Percentiles rank a stretch among this genome's conserved stretches.
These are phyloP conservation scores for Corticium candelabrum DNA, from an alignment of 37 sponge, comb jelly and placozoan species.

Conservation along the genomic window DNA sequence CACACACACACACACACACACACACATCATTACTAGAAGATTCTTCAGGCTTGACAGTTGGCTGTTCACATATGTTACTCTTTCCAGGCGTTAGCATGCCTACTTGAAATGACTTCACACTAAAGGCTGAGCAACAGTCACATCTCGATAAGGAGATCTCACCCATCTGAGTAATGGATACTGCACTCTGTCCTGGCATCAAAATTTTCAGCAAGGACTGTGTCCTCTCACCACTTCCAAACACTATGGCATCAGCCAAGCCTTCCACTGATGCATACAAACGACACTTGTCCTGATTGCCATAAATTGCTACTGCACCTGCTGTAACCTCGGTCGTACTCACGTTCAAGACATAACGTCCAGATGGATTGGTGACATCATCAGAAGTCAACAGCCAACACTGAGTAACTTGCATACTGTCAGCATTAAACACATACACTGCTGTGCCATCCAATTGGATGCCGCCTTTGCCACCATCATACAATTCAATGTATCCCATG, in stretches of 20 bases:
- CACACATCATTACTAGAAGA: too few species aligned
- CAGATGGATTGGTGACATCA: too few species aligned
- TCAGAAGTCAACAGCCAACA: too few species aligned
- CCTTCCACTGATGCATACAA: not conserved
- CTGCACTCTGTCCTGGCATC: constrained; percentile 11
- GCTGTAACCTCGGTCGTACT: not conserved
- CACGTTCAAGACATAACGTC: too few species aligned
- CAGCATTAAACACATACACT: not conserved
- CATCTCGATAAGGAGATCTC: too few species aligned
- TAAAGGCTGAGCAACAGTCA: too few species aligned
- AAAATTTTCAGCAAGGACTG: not conserved
- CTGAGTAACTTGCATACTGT: too few species aligned
- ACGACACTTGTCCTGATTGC: not conserved
- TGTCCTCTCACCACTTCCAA: not conserved
- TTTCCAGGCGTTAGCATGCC: too few species aligned
- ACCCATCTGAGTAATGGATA: too few species aligned
- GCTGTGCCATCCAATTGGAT: not conserved
- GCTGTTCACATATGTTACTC: too few species aligned
- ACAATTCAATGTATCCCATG: not conserved
- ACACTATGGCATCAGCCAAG: not conserved
- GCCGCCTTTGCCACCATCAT: not conserved
- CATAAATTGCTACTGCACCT: not conserved
- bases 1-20: constrained; percentile 50
- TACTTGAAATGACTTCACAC: too few species aligned
- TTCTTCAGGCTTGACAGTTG: too few species aligned